phyloP scores from a whole-genome alignment of 2,888 invertebrate genomes.

The Brachynemurus nebulosus region DNA sequence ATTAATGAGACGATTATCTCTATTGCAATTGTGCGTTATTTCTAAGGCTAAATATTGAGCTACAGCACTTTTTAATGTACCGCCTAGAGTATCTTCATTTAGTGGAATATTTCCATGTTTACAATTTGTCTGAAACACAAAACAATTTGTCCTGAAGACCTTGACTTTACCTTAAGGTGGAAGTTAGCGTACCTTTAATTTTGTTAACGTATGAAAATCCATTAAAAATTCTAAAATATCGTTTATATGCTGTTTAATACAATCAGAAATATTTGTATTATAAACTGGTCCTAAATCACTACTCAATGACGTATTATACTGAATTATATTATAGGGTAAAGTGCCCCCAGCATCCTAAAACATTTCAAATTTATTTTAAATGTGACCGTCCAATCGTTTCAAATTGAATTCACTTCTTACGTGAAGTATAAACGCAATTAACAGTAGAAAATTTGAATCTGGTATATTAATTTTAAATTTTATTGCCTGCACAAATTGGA shows the following conservation, averaged over 20 bases:
- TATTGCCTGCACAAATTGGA: slow-evolving; percentile 87
- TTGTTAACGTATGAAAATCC: slow-evolving; percentile 91
- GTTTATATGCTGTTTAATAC: slow-evolving; percentile 78
- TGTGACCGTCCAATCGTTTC: neutral
- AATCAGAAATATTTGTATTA: slow-evolving; percentile 84
- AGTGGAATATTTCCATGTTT: slow-evolving; percentile 52
- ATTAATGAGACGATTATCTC: slow-evolving; percentile 69
- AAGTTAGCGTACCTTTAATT: slow-evolving; percentile 65
- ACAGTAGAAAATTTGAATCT: slow-evolving; percentile 83
- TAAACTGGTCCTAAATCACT: slow-evolving; percentile 37
- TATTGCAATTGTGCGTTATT: slow-evolving; percentile 72
- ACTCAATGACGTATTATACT: slow-evolving; percentile 33
- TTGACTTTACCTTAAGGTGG: too few species aligned
- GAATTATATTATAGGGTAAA: slow-evolving; percentile 62
- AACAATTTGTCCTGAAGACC: too few species aligned
- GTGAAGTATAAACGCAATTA: slow-evolving; percentile 79
- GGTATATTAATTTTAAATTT: slow-evolving; percentile 91
- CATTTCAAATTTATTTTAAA: slow-evolving; percentile 5
- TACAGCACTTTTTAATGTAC: slow-evolving; percentile 89
- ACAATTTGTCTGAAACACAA: slow-evolving; percentile 51
- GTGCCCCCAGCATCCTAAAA: slow-evolving; percentile 70
- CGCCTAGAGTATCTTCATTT: slow-evolving; percentile 93
- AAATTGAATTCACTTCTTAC: slow-evolving; percentile 27
- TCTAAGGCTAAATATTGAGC: slow-evolving; percentile 90
- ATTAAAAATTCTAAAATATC: slow-evolving; percentile 92